phyloP scores from a whole-genome alignment of 1,140 invertebrate species.

The Drosophila suzukii region DNA sequence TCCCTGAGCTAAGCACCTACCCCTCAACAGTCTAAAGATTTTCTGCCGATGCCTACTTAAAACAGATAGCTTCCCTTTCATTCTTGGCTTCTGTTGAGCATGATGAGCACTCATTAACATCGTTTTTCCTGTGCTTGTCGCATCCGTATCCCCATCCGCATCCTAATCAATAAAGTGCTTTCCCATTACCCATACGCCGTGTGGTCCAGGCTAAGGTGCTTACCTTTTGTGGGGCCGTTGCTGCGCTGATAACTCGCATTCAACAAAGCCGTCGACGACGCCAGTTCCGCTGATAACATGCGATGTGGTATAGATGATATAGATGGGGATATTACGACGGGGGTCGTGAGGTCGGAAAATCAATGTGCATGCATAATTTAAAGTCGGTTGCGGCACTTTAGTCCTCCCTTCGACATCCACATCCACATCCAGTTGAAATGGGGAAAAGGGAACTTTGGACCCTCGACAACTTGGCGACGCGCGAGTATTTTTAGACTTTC shows the following conservation, averaged over 20 bases:
- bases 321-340: constrained; percentile 37
- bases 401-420: constrained; percentile 10
- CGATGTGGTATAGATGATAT: constrained; percentile 46
- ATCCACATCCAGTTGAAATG: constrained; percentile 1
- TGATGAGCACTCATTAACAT: constrained; percentile 16
- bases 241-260: constrained; percentile 77
- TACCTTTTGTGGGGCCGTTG: constrained; percentile 75
- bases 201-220: constrained; percentile 25
- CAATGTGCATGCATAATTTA: constrained; percentile 80
- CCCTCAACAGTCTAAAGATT: no score
- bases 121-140: constrained; percentile 1
- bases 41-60: background rate
- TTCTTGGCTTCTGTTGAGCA: background rate
- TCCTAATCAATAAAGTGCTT: constrained; percentile 20
- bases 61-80: background rate
- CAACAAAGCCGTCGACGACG: constrained; percentile 73
- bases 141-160: background rate
- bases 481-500: constrained; percentile 64
- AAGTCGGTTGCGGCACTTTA: constrained; percentile 67
- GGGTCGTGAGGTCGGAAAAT: constrained; percentile 60
- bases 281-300: constrained; percentile 77
- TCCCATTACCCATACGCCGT: constrained; percentile 27
- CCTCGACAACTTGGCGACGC: constrained; percentile 30
- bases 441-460: constrained; percentile 1
- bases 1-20: background rate